Percentiles rank a stretch among this genome's conserved stretches.
Conservation (phyloP, 2,797 vertebrate species). For the Nyctalus aviator region DNA sequence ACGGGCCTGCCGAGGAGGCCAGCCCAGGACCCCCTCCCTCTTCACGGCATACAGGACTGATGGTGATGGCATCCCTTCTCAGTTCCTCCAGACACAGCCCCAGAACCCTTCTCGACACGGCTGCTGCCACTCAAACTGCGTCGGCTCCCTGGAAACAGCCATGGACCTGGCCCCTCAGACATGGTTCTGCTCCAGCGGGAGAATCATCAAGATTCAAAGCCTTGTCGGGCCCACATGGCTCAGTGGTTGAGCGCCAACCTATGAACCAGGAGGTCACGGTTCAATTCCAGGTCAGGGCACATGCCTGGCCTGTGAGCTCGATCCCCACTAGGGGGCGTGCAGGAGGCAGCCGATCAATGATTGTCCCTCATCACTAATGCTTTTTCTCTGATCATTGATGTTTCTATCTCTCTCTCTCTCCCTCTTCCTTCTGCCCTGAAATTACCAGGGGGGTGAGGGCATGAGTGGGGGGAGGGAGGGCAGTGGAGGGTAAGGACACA, state of each 20-base stretch:
- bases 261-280: background rate
- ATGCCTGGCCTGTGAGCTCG: background rate
- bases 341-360: background rate
- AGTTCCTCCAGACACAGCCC: background rate
- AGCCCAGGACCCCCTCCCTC: rapidly evolving
- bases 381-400: background rate
- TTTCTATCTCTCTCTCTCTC: background rate
- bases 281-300: background rate
- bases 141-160: background rate
- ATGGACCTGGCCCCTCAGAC: no score
- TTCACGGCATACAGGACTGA: rapidly evolving
- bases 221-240: background rate
- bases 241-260: background rate
- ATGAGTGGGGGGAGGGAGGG: no score
- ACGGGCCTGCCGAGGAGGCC: background rate
- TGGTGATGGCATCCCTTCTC: background rate
- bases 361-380: background rate
- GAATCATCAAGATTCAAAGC: background rate
- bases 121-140: background rate
- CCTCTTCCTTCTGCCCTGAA: background rate
- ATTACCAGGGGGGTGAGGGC: no score
- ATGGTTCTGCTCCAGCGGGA: background rate
- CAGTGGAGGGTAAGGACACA: no score
- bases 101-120: background rate
- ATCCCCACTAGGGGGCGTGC: background rate